Percentiles rank a stretch among this genome's conserved stretches.
Conservation (phyloP, 2,888 invertebrate genomes). For the Drosophila meridionalis region DNA sequence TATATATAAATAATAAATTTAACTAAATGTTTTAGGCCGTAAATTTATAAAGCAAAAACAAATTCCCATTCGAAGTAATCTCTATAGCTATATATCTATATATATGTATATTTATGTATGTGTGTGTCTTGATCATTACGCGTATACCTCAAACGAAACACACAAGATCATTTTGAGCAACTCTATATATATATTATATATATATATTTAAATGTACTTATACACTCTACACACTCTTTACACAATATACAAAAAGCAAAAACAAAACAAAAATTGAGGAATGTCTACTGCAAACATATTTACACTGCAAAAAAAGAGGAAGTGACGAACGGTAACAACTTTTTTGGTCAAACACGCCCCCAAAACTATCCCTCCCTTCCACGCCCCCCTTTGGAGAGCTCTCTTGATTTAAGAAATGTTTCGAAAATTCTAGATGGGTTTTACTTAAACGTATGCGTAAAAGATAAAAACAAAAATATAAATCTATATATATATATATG, state of each 20-base stretch:
- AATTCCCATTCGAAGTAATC: conserved; percentile 53
- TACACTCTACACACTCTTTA: conserved; percentile 67
- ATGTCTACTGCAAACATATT: conserved; percentile 58
- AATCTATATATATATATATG: conserved; percentile 79
- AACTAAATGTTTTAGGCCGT: conserved; percentile 61
- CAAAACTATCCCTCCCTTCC: neutral
- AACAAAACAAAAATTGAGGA: conserved; percentile 24
- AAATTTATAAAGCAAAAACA: conserved; percentile 50
- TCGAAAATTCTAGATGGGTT: conserved; percentile 59
- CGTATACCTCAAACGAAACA: conserved; percentile 86
- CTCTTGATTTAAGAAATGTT: conserved; percentile 51
- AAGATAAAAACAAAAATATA: conserved; percentile 61
- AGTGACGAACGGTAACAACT: conserved; percentile 25
- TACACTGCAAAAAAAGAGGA: conserved; percentile 47
- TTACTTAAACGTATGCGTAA: conserved; percentile 71
- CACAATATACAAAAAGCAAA: conserved; percentile 43
- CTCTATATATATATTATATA: conserved; percentile 29
- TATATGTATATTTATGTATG: conserved; percentile 81
- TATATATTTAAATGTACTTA: conserved; percentile 70
- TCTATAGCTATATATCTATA: conserved; percentile 58
- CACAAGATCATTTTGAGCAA: conserved; percentile 75
- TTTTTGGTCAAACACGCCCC: conserved; percentile 46
- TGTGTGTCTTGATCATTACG: conserved; percentile 86
- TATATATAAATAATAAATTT: conserved; percentile 32
- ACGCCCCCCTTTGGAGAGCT: conserved; percentile 37